These are phyloP conservation scores for Petroica traversi DNA, from an alignment of 2,113 vertebrate species.

Conservation along the genomic window DNA sequence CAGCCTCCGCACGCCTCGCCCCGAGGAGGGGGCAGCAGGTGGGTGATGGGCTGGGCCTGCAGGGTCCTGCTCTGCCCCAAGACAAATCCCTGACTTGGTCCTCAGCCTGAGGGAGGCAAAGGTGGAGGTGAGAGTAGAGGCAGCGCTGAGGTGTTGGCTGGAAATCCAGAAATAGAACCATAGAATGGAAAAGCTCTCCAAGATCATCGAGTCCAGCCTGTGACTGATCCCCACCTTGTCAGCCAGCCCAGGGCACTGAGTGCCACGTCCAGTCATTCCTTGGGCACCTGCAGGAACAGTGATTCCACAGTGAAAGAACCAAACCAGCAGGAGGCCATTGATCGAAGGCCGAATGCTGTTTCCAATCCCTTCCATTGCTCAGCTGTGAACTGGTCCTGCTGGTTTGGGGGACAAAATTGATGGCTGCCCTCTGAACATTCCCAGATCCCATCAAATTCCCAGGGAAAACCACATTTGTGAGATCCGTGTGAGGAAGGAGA, in stretches of 20 bases:
- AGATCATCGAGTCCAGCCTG: neutral
- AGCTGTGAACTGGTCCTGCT: neutral
- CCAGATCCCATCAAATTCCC: neutral
- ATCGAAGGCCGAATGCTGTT: neutral
- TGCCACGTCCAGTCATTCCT: neutral
- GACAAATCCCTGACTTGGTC: neutral
- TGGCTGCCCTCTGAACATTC: neutral
- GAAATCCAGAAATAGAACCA: neutral
- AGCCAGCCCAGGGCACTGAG: neutral
- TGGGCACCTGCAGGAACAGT: neutral
- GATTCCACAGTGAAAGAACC: neutral
- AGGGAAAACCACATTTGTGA: neutral
- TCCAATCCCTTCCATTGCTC: neutral
- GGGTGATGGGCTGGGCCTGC: neutral
- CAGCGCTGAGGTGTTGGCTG: neutral
- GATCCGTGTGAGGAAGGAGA: neutral
- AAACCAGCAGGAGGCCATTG: rapidly evolving
- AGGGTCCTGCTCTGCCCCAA: neutral
- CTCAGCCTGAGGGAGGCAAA: neutral
- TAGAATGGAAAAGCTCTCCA: neutral
- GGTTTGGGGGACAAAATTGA: neutral
- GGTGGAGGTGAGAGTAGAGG: neutral
- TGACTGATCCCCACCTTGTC: neutral
- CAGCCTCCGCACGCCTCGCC: constrained; percentile 76
- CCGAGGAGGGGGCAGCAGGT: constrained; percentile 84